Evolutionary conservation across 2,113 vertebrate species (phyloP), one percentile per base, ranked within the genome.

Genomic region (Brachyistius frenatus): DNA sequence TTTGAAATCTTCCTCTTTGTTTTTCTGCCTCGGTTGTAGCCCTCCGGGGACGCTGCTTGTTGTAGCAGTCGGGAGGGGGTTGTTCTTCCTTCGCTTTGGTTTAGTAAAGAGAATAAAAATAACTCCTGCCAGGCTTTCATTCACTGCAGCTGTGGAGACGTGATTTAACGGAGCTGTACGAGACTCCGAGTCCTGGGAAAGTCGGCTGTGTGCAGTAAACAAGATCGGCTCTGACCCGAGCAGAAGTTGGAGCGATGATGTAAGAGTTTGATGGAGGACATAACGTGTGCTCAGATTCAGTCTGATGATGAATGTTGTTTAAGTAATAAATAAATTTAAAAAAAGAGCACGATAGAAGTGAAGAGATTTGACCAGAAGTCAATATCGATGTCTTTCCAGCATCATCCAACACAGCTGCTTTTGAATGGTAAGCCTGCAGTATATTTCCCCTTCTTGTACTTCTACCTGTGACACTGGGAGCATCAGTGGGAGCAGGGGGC

Each of bases 1-100:
- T 92, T 86, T 89, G 67, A 83, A 84, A 83, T 81, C 53, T 80
- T 82, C 78, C 81, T 83, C 86, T 92, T 93, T 92, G 90, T 91
- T 92, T 89, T 88, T 78, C 88, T 81, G 87, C 85, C 85, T 89
- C 73, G 80, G 82, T 74, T 89, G 86, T 54, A 81, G 84, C 83
- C 93, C 90, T 91, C 83, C 41, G 80, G 90, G 92, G 91, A 89
- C 52, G n/a, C 56, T 63, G 78, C 78, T 73, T 65, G 83, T 88
- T 86, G 84, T 56, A 83, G 80, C 65, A 73, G 81, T 76, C n/a
- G 81, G 76, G 67, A 81, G 74, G 85, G 57, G 83, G 74, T 71
- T 86, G 81, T 86, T 89, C 83, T 86, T 79, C 66, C 69, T 65
- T 90, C 52, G 4, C 87, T 85, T 86, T 83, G 80, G 80, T 88